Conservation (phyloP, 2,888 invertebrate species). For the Heliconius ethilla region DNA sequence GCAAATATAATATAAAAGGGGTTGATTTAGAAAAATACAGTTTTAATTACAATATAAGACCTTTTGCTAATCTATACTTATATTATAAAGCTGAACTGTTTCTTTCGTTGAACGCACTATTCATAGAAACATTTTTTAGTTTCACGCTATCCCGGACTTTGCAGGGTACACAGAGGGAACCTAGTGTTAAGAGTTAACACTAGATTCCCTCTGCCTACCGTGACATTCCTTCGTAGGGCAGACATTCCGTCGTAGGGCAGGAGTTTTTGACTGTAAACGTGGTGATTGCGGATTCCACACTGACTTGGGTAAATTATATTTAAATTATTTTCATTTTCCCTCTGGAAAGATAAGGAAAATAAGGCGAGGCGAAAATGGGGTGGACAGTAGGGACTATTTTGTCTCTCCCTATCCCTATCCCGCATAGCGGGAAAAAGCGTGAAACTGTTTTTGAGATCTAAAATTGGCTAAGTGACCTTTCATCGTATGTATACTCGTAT, state of each 20-base stretch:
- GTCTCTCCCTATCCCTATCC: background rate
- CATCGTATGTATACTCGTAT: background rate
- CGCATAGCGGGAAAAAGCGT: background rate
- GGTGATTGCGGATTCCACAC: background rate
- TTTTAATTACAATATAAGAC: conserved; percentile 15
- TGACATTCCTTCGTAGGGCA: too few relatives aligned
- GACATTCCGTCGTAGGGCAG: too few relatives aligned
- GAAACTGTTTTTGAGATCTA: background rate
- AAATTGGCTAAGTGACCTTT: background rate
- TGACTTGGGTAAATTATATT: background rate
- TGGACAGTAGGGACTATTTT: background rate
- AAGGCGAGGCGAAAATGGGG: too few relatives aligned
- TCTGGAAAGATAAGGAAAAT: too few relatives aligned
- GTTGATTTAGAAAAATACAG: conserved; percentile 15
- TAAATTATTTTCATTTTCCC: background rate
- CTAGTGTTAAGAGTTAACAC: too few relatives aligned
- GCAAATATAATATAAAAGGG: conserved; percentile 6
- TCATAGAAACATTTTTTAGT: too few relatives aligned
- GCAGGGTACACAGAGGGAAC: too few relatives aligned
- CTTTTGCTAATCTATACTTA: background rate
- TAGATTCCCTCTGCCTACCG: too few relatives aligned
- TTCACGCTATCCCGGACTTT: too few relatives aligned
- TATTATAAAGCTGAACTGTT: too few relatives aligned
- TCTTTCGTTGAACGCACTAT: too few relatives aligned
- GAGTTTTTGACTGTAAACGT: background rate